Base-by-base conservation (phyloP, 37 sponge, comb jelly and placozoan genomes). In the Mnemiopsis leidyi region DNA sequence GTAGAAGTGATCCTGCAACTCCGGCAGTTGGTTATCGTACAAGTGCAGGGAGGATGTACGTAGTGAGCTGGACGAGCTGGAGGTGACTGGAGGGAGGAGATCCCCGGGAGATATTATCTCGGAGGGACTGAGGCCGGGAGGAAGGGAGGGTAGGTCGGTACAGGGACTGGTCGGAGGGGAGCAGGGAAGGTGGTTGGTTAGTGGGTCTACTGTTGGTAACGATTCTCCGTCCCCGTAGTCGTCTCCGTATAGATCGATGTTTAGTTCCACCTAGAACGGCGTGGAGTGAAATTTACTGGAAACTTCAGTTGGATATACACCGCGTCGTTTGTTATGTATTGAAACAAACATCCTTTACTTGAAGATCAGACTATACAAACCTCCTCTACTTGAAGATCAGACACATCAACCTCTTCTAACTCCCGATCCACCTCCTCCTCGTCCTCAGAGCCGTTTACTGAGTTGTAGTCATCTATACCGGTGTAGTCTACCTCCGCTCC, bases 351-450 rank as follows among this genome's bases (percentile, higher is more conserved):
- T n/a, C n/a, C n/a, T n/a, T n/a, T n/a, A n/a, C n/a, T n/a, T n/a
- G n/a, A n/a, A n/a, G n/a, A n/a, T n/a, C n/a, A n/a, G n/a, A n/a
- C n/a, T n/a, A n/a, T n/a, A 71, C 90, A 0, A 0, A 85, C 90
- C 90, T 85, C 90, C 36, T 85, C 90, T 0, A 85, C 90, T 25
- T 85, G 90, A 2, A 85, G 90, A 7, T 85, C 90, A 3, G 90
- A 85, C 39, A 85, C 90, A 39, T 85, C 90, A n/a, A 85, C 90
- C 38, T 71, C 18, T 16, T 77, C 79, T 1, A 77, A 34, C 36
- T 26, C 21, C 16, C 36, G 26, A 36, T 77, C 36, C 79, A 34
- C 79, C 29, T 20, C 73, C 9, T 20, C 2, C 24, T 69, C 73
- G 23, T 69, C 73, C 36, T 77, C 79, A 77, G 9, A 18, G 9